Base-by-base conservation (phyloP, 2,888 invertebrate genomes). In the Polyploca ridens region DNA sequence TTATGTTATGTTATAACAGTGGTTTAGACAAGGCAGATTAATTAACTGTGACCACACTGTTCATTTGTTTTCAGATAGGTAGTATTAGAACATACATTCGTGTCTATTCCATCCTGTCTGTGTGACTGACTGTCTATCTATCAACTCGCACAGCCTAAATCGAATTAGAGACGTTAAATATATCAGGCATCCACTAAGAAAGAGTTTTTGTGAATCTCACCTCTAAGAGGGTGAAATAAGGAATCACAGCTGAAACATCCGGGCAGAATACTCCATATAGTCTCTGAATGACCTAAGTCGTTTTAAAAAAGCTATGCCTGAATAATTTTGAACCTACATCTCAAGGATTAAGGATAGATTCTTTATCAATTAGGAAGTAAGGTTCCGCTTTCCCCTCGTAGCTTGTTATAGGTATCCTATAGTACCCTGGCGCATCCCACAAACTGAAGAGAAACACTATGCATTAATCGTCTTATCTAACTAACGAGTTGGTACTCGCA, bases 381-480 rank as follows among this genome's bases (percentile, higher is more conserved):
- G 33, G 58, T 58, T 35, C 58, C 58, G 58, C 33, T 35, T 58
- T 33, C 35, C 2, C n/a, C 58, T 58, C 5, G 7, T 35, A 35
- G 10, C 58, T 58, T 58, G 1, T 0, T 10, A 54, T 54, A 54
- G 16, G 19, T 54, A 19, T 54, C 54, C 54, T 54, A 54, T n/a
- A 54, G 54, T 19, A 19, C 19, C 19, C 10, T 54, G 54, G 19
- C 10, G 58, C 35, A 58, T 35, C 58, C 58, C 58, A 58, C 58
- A 54, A 27, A 41, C 60, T 60, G 58, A 64, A 63, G 63, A 67
- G 71, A 69, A 65, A 66, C 71, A 71, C 68, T 63, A 68, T 66
- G 72, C 78, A 85, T 86, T 84, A 84, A 86, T 84, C 82, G 78
- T 75, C 77, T 84, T 88, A 89, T 86, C 89, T 83, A 64, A 59